These are phyloP conservation scores for Nibea albiflora DNA, from an alignment of 2,113 vertebrate species.

Conservation along the genomic window DNA sequence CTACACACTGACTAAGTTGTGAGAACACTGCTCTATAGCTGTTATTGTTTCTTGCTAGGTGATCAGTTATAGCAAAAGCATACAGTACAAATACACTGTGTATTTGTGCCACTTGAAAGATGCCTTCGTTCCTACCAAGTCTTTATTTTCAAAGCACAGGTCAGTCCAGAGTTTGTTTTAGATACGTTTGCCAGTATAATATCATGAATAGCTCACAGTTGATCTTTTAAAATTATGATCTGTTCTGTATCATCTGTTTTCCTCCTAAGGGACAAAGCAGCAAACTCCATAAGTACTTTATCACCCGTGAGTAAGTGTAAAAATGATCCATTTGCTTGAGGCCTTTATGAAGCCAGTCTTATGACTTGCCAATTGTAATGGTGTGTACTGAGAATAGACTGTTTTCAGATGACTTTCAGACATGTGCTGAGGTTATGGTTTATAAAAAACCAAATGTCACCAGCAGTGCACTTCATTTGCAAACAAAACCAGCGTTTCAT, in stretches of 20 bases:
- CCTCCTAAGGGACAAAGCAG: neutral
- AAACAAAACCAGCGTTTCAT: constrained; percentile 33
- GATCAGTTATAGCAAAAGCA: no score
- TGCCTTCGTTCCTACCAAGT: no score
- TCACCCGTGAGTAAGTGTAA: constrained; percentile 2
- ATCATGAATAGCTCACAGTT: no score
- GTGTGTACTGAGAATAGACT: constrained; percentile 54
- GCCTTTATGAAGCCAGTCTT: constrained; percentile 66
- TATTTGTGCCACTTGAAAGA: no score
- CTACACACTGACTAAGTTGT: no score
- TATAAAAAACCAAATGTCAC: constrained; percentile 70
- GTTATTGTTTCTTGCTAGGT: no score
- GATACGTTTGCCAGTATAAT: no score
- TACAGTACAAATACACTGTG: no score
- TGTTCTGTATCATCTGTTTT: constrained; percentile 2
- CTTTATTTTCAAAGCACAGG: no score
- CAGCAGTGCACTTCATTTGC: constrained; percentile 24
- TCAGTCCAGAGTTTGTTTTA: no score
- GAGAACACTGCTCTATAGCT: no score
- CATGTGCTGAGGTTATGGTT: constrained; percentile 45
- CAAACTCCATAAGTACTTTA: neutral
- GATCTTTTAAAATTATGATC: neutral
- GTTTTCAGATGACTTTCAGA: constrained; percentile 60
- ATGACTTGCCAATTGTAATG: constrained; percentile 73
- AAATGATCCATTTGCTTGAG: constrained; percentile 30